Evolutionary conservation across 2,888 invertebrate genomes (phyloP), one percentile per base, ranked within the genome.

Genomic region (Acrobasis repandana): DNA sequence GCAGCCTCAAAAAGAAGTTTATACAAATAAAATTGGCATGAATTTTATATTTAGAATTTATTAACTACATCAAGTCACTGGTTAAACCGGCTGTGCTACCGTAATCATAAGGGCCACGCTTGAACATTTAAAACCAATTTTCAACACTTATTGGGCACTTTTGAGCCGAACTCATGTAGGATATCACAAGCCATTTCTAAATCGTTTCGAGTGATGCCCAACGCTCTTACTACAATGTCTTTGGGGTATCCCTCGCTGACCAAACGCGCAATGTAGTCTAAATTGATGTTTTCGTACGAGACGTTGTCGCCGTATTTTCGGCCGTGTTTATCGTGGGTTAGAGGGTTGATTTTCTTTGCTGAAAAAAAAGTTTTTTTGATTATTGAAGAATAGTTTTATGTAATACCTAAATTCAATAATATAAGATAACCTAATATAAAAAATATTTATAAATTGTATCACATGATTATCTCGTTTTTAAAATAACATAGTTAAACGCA

Each of bases 131-230:
- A 57, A 46, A 48, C 20, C 48, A 56, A 60, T 16, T 20, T 73
- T 84, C 38, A 91, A 75, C 90, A 90, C 69, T 90, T 89, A 72
- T 83, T 86, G 65, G 86, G 79, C 71, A 88, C 71, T 76, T 92
- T 92, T 3, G 87, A 79, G n/a, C 96, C 97, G 86, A 98, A 98
- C 83, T 98, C 97, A 82, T 97, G 96, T 70, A 98, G 90, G 79
- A 98, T 98, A 83, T 98, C 98, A 90, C 98, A 96, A 54, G 98
- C 98, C 98, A 98, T 98, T 83, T 97, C 97, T 60, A 98, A 93
- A 86, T 98, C 97, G 90, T 98, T 98, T 63, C 97, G 94, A 1
- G 98, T 97, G 75, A 98, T 98, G 64, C 97, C 97, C 71, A 98
- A 93, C 5, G 98, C 98, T 70, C 98, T 94, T 56, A 98, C 96